Percentiles rank a stretch among this genome's conserved stretches.
Evolutionary conservation across 2,888 invertebrate species (phyloP).

Genomic region (Ectobius pallidus): DNA sequence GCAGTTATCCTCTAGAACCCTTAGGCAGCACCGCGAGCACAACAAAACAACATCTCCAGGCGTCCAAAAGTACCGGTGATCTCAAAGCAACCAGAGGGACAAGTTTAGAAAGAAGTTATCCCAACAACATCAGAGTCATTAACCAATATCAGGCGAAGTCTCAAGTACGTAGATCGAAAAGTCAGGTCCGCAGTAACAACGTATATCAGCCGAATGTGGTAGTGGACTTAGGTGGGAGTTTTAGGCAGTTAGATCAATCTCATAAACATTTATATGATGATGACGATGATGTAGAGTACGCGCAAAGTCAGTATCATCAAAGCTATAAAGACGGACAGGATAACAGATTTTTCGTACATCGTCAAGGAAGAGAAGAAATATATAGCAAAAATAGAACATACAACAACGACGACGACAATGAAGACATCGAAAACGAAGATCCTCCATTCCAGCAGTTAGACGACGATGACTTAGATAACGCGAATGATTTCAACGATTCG

Average conservation of each 20-base stretch:
- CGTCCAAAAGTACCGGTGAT: conserved; percentile 10
- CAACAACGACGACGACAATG: conserved; percentile 14
- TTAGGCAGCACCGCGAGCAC: conserved; percentile 57
- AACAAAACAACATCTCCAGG: conserved; percentile 18
- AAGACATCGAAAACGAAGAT: neutral
- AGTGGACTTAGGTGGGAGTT: neutral
- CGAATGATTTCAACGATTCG: conserved; percentile 13
- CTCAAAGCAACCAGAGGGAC: conserved; percentile 32
- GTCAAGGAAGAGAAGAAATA: neutral
- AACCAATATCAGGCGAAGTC: conserved; percentile 25
- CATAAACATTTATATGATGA: conserved; percentile 10
- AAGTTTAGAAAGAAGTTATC: conserved; percentile 35
- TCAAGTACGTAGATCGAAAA: conserved; percentile 35
- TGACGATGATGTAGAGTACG: neutral
- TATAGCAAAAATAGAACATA: neutral
- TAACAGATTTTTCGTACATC: neutral
- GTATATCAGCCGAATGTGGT: neutral
- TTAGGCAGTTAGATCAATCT: neutral
- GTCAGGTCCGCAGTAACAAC: conserved; percentile 32
- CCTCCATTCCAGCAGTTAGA: neutral
- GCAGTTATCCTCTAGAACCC: conserved; percentile 81
- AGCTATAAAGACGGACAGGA: neutral
- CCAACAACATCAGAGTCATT: conserved; percentile 6
- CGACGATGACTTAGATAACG: conserved; percentile 26
- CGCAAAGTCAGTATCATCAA: neutral